phyloP scores from a whole-genome alignment of 2,113 vertebrate genomes.

The Eclectus roratus region DNA sequence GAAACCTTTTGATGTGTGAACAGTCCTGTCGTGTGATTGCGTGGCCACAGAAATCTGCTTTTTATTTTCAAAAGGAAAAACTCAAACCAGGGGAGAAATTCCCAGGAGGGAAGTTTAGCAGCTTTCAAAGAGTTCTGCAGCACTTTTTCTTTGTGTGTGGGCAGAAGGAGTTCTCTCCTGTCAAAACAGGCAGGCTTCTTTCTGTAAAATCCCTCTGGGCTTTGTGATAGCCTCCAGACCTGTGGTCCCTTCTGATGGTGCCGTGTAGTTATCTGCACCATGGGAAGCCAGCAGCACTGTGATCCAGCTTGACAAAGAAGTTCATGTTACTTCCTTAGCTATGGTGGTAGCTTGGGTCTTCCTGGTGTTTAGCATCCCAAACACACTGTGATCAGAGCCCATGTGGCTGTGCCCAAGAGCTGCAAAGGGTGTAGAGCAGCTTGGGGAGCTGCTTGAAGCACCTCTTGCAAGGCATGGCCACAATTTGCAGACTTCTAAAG shows the following conservation, averaged over 20 bases:
- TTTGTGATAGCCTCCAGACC: neutral
- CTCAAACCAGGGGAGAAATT: neutral
- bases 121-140: neutral
- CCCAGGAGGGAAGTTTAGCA: neutral
- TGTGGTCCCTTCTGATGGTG: neutral
- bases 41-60: neutral
- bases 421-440: neutral
- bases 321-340: neutral
- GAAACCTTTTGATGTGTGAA: neutral
- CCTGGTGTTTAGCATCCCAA: neutral
- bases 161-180: neutral
- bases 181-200: neutral
- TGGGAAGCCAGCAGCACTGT: accelerated
- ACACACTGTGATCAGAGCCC: accelerated
- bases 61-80: neutral
- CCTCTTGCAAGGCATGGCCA: accelerated
- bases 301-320: neutral
- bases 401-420: neutral
- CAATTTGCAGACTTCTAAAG: neutral
- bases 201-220: neutral
- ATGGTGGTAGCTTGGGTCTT: neutral
- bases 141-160: neutral
- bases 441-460: neutral
- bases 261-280: neutral
- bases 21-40: neutral